Evolutionary conservation across 2,797 vertebrate species (phyloP).

Genomic region (Bufotes viridis): DNA sequence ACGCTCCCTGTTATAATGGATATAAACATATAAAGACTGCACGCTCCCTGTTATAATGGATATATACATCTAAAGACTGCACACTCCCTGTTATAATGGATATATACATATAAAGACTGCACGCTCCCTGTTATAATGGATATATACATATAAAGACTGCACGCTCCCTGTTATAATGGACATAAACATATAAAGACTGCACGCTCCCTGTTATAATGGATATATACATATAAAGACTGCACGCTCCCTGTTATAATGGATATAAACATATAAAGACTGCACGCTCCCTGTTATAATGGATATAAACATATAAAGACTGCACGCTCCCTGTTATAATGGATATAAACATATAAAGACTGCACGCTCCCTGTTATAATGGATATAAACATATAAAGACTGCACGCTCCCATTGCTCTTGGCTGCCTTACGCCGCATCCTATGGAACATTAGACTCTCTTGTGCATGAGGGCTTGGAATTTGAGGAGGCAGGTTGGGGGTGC

Average conservation of each 20-base stretch:
- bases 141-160: neutral
- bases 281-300: slow-evolving; percentile 79
- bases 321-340: too few relatives aligned
- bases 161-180: too few relatives aligned
- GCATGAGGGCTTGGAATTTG: neutral
- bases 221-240: neutral
- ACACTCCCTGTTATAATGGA: too few relatives aligned
- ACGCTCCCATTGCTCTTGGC: too few relatives aligned
- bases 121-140: slow-evolving; percentile 79
- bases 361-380: slow-evolving; percentile 79
- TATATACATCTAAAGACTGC: neutral
- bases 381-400: neutral
- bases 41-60: slow-evolving; percentile 79
- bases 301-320: neutral
- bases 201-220: slow-evolving; percentile 79
- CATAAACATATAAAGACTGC: too few relatives aligned
- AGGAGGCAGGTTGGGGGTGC: neutral
- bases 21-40: slow-evolving; percentile 69
- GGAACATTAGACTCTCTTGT: neutral
- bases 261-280: too few relatives aligned
- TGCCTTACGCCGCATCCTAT: too few relatives aligned
- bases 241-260: too few relatives aligned
- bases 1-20: slow-evolving; percentile 79
- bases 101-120: too few relatives aligned
- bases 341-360: too few relatives aligned